A percentile compares a stretch with the other conserved stretches of the same genome.
Conservation (phyloP, 2,113 vertebrate species). For the Fregetta grallaria region DNA sequence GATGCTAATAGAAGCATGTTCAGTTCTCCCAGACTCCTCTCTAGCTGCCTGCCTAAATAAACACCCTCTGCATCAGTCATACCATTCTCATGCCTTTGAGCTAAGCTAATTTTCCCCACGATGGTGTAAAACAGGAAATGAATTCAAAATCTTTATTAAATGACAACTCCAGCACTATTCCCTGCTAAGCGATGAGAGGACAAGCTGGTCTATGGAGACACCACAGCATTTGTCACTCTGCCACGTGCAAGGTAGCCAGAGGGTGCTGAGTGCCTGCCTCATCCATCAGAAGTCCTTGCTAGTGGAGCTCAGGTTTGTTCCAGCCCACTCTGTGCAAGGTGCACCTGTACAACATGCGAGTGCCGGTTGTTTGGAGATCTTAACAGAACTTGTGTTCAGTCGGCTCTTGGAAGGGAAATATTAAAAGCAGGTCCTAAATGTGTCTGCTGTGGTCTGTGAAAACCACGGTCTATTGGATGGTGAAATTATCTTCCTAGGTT, state of each 20-base stretch:
- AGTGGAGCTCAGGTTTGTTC: background rate
- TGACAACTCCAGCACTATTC: background rate
- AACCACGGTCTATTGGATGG: background rate
- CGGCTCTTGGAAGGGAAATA: background rate
- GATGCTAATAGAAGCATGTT: background rate
- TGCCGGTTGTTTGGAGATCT: background rate
- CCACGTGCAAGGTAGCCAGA: background rate
- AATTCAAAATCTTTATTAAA: background rate
- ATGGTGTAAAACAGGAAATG: background rate
- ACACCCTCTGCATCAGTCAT: background rate
- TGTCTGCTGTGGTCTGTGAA: slow-evolving; percentile 13
- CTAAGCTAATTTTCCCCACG: background rate
- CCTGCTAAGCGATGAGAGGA: background rate
- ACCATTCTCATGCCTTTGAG: background rate
- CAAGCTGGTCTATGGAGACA: background rate
- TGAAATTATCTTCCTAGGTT: slow-evolving; percentile 9
- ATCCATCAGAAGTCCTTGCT: background rate
- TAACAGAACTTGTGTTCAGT: background rate
- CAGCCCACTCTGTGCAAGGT: background rate
- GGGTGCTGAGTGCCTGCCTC: background rate
- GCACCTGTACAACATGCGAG: background rate
- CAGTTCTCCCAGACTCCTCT: background rate
- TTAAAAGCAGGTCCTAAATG: background rate
- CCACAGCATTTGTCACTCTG: background rate
- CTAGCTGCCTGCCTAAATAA: slow-evolving; percentile 7